A percentile compares a stretch with the other conserved stretches of the same genome.
Conservation (phyloP, 2,797 vertebrate genomes). For the Poeciliopsis infans region DNA sequence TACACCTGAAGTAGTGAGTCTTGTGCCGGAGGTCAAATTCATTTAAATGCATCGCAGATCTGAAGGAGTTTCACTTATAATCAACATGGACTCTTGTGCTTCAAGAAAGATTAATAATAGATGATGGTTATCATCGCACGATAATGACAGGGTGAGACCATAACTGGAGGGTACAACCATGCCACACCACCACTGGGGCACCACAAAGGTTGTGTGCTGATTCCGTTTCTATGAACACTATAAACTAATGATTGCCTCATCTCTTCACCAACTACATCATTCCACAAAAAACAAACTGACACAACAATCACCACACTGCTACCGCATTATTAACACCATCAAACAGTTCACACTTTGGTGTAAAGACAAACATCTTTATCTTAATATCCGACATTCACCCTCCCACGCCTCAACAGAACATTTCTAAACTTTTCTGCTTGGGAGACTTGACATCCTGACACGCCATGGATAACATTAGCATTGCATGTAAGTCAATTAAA, state of each 20-base stretch:
- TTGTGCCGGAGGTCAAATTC: background rate
- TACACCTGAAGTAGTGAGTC: background rate
- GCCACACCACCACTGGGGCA: background rate
- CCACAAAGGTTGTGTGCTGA: background rate
- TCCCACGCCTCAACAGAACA: background rate
- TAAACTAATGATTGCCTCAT: background rate
- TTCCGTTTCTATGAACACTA: background rate
- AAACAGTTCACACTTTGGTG: background rate
- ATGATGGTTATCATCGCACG: background rate
- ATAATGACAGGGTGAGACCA: background rate
- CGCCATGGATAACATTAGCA: background rate
- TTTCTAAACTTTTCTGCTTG: background rate
- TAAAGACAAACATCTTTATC: background rate
- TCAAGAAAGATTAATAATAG: background rate
- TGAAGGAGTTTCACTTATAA: background rate
- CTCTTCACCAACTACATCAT: background rate
- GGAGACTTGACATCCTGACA: background rate
- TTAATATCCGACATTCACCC: background rate
- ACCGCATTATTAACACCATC: background rate
- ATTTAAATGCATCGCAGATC: slow-evolving; percentile 25
- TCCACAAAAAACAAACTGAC: background rate
- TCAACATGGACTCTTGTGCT: background rate
- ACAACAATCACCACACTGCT: background rate
- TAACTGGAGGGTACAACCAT: background rate
- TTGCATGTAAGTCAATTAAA: background rate